Percentiles rank a stretch among this genome's conserved stretches.
phyloP scores from a whole-genome alignment of 2,888 invertebrate species.

The Cerceris ruficornis region DNA sequence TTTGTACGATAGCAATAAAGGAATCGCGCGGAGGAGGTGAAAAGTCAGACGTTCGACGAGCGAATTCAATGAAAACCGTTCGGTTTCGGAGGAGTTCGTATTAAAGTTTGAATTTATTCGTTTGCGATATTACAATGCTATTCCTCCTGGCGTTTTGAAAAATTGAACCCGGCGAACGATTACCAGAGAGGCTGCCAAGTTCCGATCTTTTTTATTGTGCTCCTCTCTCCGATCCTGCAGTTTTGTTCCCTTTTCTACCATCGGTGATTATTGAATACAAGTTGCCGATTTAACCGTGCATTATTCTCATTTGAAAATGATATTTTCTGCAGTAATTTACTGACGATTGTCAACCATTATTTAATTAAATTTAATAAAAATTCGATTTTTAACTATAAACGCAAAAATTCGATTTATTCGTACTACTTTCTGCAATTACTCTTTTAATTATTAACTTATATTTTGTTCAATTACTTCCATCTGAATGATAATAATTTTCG shows the following conservation, averaged over 20 bases:
- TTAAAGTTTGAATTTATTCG: constrained; percentile 1
- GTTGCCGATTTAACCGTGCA: too few species aligned
- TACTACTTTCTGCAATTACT: too few species aligned
- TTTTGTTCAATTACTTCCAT: too few species aligned
- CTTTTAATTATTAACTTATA: too few species aligned
- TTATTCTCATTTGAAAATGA: too few species aligned
- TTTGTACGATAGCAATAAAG: neutral
- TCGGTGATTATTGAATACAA: neutral
- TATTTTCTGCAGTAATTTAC: too few species aligned
- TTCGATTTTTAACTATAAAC: too few species aligned
- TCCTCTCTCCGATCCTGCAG: neutral
- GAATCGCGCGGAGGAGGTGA: neutral
- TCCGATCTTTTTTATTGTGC: neutral
- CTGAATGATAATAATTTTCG: too few species aligned
- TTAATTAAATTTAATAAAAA: too few species aligned
- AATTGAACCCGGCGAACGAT: neutral
- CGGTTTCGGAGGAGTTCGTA: neutral
- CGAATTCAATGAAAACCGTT: neutral
- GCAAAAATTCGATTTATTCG: too few species aligned
- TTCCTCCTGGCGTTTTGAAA: neutral
- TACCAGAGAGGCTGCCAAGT: neutral
- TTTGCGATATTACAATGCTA: neutral
- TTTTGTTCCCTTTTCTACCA: neutral
- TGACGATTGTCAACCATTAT: too few species aligned
- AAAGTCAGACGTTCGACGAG: neutral